phyloP scores from a whole-genome alignment of 2,888 invertebrate species.

The Limenitis camilla region DNA sequence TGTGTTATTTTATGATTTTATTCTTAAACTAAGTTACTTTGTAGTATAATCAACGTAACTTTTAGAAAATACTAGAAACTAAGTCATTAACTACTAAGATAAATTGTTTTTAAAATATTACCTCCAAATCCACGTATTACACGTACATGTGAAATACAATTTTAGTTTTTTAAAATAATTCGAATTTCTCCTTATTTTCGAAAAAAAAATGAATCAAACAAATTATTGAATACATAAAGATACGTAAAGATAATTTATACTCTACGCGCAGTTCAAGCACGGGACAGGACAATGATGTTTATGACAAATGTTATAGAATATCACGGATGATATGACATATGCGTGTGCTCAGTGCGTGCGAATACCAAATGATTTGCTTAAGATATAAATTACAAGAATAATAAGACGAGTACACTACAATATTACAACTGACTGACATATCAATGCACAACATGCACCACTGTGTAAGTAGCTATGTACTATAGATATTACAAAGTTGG shows the following conservation, averaged over 20 bases:
- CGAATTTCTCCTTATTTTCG: background rate
- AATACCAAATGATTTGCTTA: constrained; percentile 33
- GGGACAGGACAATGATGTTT: constrained; percentile 39
- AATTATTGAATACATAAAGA: background rate
- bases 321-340: constrained; percentile 40
- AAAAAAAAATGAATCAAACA: constrained; percentile 1
- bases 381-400: constrained; percentile 32
- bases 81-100: too few relatives aligned
- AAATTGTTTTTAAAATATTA: too few relatives aligned
- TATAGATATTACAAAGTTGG: too few relatives aligned
- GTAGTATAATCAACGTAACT: too few relatives aligned
- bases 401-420: constrained; percentile 16
- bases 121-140: too few relatives aligned
- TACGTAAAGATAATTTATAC: constrained; percentile 1
- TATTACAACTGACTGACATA: background rate
- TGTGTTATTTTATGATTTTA: too few relatives aligned
- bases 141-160: too few relatives aligned
- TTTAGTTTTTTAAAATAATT: too few relatives aligned
- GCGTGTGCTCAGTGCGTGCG: constrained; percentile 24
- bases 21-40: too few relatives aligned
- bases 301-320: constrained; percentile 42
- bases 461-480: too few relatives aligned
- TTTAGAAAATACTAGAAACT: background rate
- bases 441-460: too few relatives aligned
- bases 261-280: constrained; percentile 16